A percentile compares a stretch with the other conserved stretches of the same genome.
Conservation (phyloP, 2,797 vertebrate species). For the Onychomys arenicola region DNA sequence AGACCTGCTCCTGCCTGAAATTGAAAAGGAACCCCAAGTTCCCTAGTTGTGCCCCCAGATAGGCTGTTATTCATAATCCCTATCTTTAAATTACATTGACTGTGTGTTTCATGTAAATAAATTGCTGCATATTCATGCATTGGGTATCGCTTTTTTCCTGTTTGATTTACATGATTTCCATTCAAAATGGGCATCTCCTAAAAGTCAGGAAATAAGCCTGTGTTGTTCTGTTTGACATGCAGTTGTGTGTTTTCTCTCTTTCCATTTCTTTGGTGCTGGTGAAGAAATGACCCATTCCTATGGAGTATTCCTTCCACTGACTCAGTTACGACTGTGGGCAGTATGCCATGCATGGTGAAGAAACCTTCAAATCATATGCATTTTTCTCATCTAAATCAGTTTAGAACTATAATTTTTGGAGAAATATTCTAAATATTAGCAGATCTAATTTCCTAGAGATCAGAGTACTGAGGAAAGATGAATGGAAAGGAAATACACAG, state of each 20-base stretch:
- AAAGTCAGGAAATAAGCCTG: slow-evolving; percentile 53
- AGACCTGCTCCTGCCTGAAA: neutral
- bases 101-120: slow-evolving; percentile 65
- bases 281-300: neutral
- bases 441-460: slow-evolving; percentile 61
- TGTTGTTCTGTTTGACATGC: slow-evolving; percentile 31
- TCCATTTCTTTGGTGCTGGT: neutral
- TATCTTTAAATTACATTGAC: slow-evolving; percentile 60
- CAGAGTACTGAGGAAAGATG: neutral
- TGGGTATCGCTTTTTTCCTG: slow-evolving; percentile 57
- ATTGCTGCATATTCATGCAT: slow-evolving; percentile 60
- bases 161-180: slow-evolving; percentile 65
- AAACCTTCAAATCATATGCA: slow-evolving; percentile 11
- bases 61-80: neutral
- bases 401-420: slow-evolving; percentile 6
- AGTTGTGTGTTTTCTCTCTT: neutral
- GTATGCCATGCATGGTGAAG: neutral
- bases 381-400: slow-evolving; percentile 32
- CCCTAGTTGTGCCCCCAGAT: neutral
- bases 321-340: slow-evolving; percentile 4
- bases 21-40: neutral
- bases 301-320: neutral
- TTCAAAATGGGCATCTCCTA: slow-evolving; percentile 17
- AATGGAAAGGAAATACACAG: neutral
- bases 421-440: slow-evolving; percentile 36